Evolutionary conservation across 2,888 invertebrate genomes (phyloP).

Genomic region (Oligia strigilis): DNA sequence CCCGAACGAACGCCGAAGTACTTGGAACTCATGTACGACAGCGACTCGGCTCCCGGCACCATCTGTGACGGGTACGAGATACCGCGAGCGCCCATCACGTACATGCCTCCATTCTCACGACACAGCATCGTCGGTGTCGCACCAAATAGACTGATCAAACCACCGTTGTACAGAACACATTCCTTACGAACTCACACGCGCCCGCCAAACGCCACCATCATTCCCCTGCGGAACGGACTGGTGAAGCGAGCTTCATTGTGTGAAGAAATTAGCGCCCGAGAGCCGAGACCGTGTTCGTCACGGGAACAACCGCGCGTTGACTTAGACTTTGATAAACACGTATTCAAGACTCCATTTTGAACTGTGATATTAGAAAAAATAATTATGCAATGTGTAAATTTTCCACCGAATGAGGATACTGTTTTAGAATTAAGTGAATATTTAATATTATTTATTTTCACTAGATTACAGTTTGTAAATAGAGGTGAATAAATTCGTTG

Average conservation of each 20-base stretch:
- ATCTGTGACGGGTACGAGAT: slow-evolving; percentile 92
- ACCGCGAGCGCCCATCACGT: slow-evolving; percentile 83
- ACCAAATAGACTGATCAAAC: slow-evolving; percentile 81
- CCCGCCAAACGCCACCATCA: slow-evolving; percentile 86
- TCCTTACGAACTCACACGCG: slow-evolving; percentile 79
- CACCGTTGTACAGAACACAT: slow-evolving; percentile 80
- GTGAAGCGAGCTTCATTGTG: slow-evolving; percentile 83
- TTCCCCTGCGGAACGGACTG: slow-evolving; percentile 83
- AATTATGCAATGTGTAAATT: slow-evolving; percentile 71
- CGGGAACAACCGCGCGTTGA: slow-evolving; percentile 63
- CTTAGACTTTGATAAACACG: slow-evolving; percentile 77
- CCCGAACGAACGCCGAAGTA: slow-evolving; percentile 91
- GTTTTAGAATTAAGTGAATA: slow-evolving; percentile 71
- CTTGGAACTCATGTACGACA: slow-evolving; percentile 92
- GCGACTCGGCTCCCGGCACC: slow-evolving; percentile 83
- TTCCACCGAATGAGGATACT: slow-evolving; percentile 81
- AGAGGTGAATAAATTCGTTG: slow-evolving; percentile 75
- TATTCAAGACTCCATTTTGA: slow-evolving; percentile 87
- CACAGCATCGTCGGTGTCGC: slow-evolving; percentile 87
- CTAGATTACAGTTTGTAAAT: slow-evolving; percentile 80
- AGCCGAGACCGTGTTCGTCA: slow-evolving; percentile 70
- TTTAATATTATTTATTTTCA: slow-evolving; percentile 85
- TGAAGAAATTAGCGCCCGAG: slow-evolving; percentile 70
- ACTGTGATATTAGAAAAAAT: slow-evolving; percentile 85
- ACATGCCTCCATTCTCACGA: slow-evolving; percentile 77